A percentile compares a stretch with the other conserved stretches of the same genome.
Conservation (phyloP, 2,888 invertebrate genomes). For the Caprella mutica region DNA sequence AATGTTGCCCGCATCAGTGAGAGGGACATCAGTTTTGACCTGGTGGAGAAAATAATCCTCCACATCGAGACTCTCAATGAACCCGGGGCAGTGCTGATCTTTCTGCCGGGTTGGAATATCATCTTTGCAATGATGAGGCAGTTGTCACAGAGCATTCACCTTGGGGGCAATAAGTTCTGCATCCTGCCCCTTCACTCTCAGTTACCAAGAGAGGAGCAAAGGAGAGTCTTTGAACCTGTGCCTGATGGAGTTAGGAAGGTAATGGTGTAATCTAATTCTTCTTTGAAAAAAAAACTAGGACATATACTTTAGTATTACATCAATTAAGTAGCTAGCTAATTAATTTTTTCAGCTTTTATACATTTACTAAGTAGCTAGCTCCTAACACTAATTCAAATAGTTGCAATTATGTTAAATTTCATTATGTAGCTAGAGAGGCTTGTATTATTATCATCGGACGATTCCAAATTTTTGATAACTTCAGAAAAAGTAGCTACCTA, state of each 20-base stretch:
- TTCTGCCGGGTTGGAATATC: conserved; percentile 93
- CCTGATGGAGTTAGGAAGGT: conserved; percentile 75
- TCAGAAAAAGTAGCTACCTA: no score
- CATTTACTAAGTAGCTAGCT: no score
- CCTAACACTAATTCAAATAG: no score
- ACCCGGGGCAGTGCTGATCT: conserved; percentile 80
- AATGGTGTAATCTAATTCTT: no score
- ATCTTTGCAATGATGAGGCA: conserved; percentile 85
- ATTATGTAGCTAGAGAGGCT: no score
- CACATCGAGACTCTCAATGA: conserved; percentile 46
- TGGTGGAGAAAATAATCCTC: conserved; percentile 56
- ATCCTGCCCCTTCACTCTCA: conserved; percentile 95
- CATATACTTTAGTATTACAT: no score
- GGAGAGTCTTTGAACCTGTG: conserved; percentile 78
- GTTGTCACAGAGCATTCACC: conserved; percentile 60
- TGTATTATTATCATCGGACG: no score
- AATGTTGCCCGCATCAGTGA: conserved; percentile 55
- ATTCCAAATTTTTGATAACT: no score
- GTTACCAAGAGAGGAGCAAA: conserved; percentile 88
- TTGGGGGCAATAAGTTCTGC: conserved; percentile 55
- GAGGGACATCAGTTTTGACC: conserved; percentile 82
- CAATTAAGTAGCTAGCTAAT: no score
- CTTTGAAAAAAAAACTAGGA: no score
- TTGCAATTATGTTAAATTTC: no score
- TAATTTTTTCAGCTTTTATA: no score